Evolutionary conservation across 2,888 invertebrate genomes (phyloP), one percentile per base, ranked within the genome.

Genomic region (Brachylomia viminalis): DNA sequence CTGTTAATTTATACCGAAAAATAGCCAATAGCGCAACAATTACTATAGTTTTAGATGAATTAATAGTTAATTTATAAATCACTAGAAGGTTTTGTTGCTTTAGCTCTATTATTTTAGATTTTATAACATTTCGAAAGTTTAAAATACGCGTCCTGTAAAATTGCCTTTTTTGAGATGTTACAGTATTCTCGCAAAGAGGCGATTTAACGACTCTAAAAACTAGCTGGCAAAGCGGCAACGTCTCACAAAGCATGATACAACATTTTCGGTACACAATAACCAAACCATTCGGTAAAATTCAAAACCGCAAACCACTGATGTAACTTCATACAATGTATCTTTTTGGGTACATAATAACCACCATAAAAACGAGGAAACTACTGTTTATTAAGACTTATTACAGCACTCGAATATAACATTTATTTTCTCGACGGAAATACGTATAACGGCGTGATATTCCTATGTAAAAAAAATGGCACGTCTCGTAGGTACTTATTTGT

Each of bases 251-350:
- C 56, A 70, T 59, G 72, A 69, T 58, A 72, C 56, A 49, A 77
- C 70, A 78, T 58, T 59, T 71, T 65, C 33, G 69, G 81, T 62
- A 49, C 47, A 49, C 20, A 49, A 49, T 49, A 49, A 17, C 47
- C 20, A 4, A 47, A 20, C 13, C 10, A 10, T 33, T 33, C 30
- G 71, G 82, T 64, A 79, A 86, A 87, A 82, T 68, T 85, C 52
- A 59, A 67, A 76, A 85, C 79, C 77, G n/a, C 80, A 75, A 77
- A 62, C 54, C 30, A 68, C 67, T 87, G 78, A 85, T 73, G 76
- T 80, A 86, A 85, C 70, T 77, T 33, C 62, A 62, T n/a, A 85
- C 78, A 78, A 80, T 23, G 77, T 58, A 70, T 56, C 2, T 74
- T 71, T 77, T 82, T 73, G 45, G 61, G 59, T 67, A 59, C 49